Evolutionary conservation across 2,888 invertebrate species (phyloP).

Genomic region (Abrostola triplasia): DNA sequence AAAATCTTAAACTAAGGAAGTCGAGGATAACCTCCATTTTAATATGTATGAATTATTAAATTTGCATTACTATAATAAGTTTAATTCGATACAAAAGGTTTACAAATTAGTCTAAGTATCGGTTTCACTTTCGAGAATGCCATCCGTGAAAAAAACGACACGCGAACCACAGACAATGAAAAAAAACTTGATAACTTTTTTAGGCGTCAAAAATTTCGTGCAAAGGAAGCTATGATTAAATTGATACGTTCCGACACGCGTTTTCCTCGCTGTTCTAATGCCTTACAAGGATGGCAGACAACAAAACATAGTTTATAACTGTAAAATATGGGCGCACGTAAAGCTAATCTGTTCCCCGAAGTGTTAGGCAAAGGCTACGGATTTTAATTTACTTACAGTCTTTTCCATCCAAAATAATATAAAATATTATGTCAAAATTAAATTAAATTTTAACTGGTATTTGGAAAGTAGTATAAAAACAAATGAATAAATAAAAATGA

Average conservation of each 20-base stretch:
- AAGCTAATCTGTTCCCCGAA: too few species aligned
- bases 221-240: conserved; percentile 68
- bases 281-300: conserved; percentile 40
- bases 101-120: conserved; percentile 37
- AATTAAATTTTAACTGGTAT: too few species aligned
- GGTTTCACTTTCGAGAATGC: conserved; percentile 58
- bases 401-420: too few species aligned
- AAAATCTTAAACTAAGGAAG: not conserved
- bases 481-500: too few species aligned
- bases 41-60: too few species aligned
- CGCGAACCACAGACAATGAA: conserved; percentile 63
- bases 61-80: not conserved
- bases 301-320: not conserved
- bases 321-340: not conserved
- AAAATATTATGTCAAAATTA: too few species aligned
- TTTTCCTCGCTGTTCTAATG: conserved; percentile 59
- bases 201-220: conserved; percentile 67
- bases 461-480: too few species aligned
- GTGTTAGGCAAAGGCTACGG: too few species aligned
- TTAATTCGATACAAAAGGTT: conserved; percentile 9
- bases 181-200: conserved; percentile 66
- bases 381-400: too few species aligned
- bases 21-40: not conserved
- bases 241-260: conserved; percentile 70
- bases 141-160: conserved; percentile 53